Percentiles rank a stretch among this genome's conserved stretches.
These are phyloP conservation scores for Tenodera sinensis DNA, from an alignment of 2,888 invertebrate genomes.

Conservation along the genomic window DNA sequence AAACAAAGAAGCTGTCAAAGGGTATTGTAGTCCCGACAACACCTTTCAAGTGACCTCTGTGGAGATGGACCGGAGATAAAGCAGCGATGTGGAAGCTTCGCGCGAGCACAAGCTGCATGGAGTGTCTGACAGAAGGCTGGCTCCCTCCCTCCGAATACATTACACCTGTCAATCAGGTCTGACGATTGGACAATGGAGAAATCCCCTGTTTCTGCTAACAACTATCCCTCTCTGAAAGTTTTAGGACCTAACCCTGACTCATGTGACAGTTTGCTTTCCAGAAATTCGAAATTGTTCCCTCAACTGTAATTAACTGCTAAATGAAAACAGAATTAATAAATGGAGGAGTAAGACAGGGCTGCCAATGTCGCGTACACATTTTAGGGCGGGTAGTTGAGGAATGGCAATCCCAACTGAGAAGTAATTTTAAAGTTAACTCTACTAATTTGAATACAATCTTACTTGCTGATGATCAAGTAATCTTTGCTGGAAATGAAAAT, in stretches of 20 bases:
- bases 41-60: constrained; percentile 23
- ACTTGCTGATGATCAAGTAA: too few relatives aligned
- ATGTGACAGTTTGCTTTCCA: not conserved
- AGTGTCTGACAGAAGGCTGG: not conserved
- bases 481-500: too few relatives aligned
- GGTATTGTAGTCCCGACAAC: constrained; percentile 25
- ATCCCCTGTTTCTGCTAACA: not conserved
- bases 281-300: not conserved
- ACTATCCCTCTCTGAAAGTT: not conserved
- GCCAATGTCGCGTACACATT: too few relatives aligned
- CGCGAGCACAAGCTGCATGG: not conserved
- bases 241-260: not conserved
- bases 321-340: too few relatives aligned
- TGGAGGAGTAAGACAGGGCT: too few relatives aligned
- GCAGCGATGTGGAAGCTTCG: not conserved
- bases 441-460: too few relatives aligned
- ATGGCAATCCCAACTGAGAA: too few relatives aligned
- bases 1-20: constrained; percentile 28
- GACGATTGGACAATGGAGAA: not conserved
- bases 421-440: too few relatives aligned
- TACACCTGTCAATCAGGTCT: constrained; percentile 19
- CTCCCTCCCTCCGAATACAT: constrained; percentile 25
- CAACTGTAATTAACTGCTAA: too few relatives aligned
- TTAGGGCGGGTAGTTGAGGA: too few relatives aligned
- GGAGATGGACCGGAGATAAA: constrained; percentile 7